Evolutionary conservation across 2,797 vertebrate genomes (phyloP), one percentile per base, ranked within the genome.

Genomic region (Hylomyscus alleni): DNA sequence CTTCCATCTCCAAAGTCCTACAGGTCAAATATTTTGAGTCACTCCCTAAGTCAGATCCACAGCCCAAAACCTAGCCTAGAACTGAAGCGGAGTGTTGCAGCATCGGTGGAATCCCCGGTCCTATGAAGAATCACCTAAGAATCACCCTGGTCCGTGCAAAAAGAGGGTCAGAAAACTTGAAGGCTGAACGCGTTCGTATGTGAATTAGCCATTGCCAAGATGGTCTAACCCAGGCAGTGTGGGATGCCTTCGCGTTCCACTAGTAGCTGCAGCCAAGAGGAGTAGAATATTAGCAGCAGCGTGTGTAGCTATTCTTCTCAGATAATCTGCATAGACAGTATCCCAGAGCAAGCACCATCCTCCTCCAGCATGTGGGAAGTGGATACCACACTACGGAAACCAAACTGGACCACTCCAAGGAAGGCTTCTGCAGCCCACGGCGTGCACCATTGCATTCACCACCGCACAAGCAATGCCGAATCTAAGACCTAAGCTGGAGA

Each of bases 11-110:
- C 76, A 13, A 93, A 82, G 34, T 73, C 40, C 50, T 69, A 26
- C 12, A 92, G 34, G 69, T 54, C 56, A 90, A 52, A 93, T 54
- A 78, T 58, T n/a, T 94, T 82, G 96, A 54, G 60, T 90, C 75
- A 80, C 15, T 89, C 40, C 26, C 13, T 83, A n/a, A 80, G 54
- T 88, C 40, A 84, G 78, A 86, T 31, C 26, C 40, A 73, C 10
- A 80, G n/a, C 22, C 34, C 40, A 90, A 84, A 83, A 80, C 20
- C 47, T 60, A 60, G 29, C 8, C 69, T 37, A 89, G 54, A 40
- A 83, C 69, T 60, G 6, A 60, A 69, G 78, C 52, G 8, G 14
- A 90, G 44, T 31, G n/a, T 2, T 69, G 91, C 77, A 81, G 31
- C 58, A 92, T 47, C 1, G n/a, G 17, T 14, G 65, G 72, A 94